Conservation (phyloP, 64 coral and sea anemone species). For the Platygyra sinensis region DNA sequence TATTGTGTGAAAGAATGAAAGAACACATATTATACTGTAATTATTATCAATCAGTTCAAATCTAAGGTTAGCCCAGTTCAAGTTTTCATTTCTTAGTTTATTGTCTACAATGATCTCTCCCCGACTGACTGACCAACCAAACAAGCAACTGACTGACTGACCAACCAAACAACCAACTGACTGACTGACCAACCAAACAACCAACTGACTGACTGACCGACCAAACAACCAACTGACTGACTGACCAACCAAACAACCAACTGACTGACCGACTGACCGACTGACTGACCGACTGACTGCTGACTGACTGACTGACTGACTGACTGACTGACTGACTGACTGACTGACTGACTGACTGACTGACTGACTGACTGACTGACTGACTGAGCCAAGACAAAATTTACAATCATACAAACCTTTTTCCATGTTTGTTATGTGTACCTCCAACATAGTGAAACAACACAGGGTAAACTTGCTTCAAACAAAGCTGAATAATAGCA, state of each 20-base stretch:
- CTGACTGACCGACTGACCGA: background rate
- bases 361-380: background rate
- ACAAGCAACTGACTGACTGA: too few relatives aligned
- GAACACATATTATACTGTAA: too few relatives aligned
- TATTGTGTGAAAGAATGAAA: background rate
- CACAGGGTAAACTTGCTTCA: slow-evolving; percentile 52
- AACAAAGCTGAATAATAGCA: slow-evolving; percentile 60
- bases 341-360: background rate
- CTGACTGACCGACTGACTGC: background rate
- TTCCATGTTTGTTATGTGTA: slow-evolving; percentile 68
- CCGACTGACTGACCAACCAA: background rate
- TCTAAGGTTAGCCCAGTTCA: background rate
- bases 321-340: background rate
- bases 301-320: background rate
- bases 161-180: too few relatives aligned
- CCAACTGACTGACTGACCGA: too few relatives aligned
- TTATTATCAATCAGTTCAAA: background rate
- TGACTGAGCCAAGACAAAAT: background rate
- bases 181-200: background rate
- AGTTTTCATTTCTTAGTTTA: background rate
- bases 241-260: background rate
- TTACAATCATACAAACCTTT: slow-evolving; percentile 46
- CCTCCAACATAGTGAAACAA: slow-evolving; percentile 64
- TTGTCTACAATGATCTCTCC: background rate
- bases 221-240: background rate